These are phyloP conservation scores for Watersipora subatra DNA, from an alignment of 1,140 invertebrate species.

Conservation along the genomic window DNA sequence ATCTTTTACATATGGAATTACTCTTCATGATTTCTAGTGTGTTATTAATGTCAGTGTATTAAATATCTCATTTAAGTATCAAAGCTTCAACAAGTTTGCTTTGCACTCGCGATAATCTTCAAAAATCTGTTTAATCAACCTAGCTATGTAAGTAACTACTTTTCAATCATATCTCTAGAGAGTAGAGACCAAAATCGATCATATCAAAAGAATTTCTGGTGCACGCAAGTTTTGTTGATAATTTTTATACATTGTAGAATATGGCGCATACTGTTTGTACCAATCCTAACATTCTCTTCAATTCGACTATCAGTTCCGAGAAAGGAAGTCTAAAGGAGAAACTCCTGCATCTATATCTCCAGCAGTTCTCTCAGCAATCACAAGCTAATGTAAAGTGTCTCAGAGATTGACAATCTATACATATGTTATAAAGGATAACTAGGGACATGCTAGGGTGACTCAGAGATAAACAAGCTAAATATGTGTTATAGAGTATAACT, in stretches of 20 bases:
- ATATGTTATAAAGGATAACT: background rate
- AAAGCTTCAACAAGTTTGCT: too few relatives aligned
- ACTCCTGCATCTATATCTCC: background rate
- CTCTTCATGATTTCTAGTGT: too few relatives aligned
- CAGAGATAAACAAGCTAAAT: background rate
- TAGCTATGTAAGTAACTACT: too few relatives aligned
- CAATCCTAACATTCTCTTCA: background rate
- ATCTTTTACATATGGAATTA: too few relatives aligned
- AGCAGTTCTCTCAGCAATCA: background rate
- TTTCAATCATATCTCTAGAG: too few relatives aligned
- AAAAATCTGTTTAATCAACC: too few relatives aligned
- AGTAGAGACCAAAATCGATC: too few relatives aligned
- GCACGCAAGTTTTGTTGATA: too few relatives aligned
- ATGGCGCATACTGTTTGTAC: background rate
- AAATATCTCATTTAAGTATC: too few relatives aligned
- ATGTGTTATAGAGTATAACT: background rate
- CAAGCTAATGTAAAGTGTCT: background rate
- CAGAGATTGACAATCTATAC: background rate
- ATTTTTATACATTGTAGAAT: too few relatives aligned
- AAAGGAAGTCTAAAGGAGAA: background rate
- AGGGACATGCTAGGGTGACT: background rate
- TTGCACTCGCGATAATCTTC: too few relatives aligned
- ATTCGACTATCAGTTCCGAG: background rate
- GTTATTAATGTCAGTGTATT: too few relatives aligned
- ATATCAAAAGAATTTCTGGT: background rate